Conservation (phyloP, 1,140 invertebrate genomes). For the Hermetia illucens region DNA sequence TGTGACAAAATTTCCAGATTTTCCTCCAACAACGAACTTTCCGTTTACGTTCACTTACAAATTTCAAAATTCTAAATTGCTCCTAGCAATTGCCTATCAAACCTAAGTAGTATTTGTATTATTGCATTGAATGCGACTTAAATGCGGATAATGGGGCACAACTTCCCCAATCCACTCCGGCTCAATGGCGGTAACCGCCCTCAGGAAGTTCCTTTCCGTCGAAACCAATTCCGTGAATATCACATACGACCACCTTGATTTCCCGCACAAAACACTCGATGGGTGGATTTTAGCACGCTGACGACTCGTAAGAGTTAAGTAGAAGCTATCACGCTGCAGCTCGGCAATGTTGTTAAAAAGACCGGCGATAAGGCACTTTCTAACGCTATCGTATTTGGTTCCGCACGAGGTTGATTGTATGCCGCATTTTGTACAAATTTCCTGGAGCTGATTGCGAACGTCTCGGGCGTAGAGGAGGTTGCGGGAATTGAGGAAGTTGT, state of each 20-base stretch:
- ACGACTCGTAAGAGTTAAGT: constrained; percentile 47
- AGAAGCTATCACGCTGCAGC: constrained; percentile 58
- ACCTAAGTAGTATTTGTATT: too few relatives aligned
- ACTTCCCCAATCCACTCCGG: constrained; percentile 56
- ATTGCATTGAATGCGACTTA: constrained; percentile 11
- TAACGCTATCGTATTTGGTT: constrained; percentile 49
- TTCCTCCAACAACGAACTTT: too few relatives aligned
- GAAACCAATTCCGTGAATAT: constrained; percentile 82
- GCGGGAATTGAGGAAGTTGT: constrained; percentile 75
- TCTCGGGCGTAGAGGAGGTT: constrained; percentile 73
- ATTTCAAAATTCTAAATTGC: too few relatives aligned
- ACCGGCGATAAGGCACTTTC: constrained; percentile 67
- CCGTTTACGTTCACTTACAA: too few relatives aligned
- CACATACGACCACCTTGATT: constrained; percentile 60
- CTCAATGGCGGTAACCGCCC: constrained; percentile 56
- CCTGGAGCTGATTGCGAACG: constrained; percentile 67
- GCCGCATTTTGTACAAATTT: constrained; percentile 56
- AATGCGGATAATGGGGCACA: constrained; percentile 31
- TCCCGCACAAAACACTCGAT: constrained; percentile 26
- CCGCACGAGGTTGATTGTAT: constrained; percentile 60
- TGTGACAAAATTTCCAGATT: too few relatives aligned
- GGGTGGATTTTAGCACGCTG: constrained; percentile 24
- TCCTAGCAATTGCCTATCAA: too few relatives aligned
- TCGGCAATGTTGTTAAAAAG: constrained; percentile 85
- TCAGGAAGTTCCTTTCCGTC: constrained; percentile 71